Evolutionary conservation across 35 echinoderm and acorn worm species (phyloP).

Genomic region (Lytechinus pictus): DNA sequence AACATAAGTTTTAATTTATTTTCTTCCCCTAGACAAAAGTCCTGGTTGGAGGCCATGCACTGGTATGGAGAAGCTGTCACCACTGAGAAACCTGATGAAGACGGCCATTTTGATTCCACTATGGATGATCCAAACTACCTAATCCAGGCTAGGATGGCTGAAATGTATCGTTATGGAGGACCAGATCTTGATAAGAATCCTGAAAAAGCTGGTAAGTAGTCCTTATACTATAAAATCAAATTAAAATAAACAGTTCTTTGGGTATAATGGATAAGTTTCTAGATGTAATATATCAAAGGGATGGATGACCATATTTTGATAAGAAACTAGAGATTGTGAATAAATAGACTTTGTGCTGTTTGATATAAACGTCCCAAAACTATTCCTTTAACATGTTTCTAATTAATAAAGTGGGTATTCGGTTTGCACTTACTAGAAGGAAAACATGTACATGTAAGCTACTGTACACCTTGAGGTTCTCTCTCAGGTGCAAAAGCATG

Average conservation of each 20-base stretch:
- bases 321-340: constrained; percentile 76
- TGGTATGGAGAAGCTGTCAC: constrained; percentile 80
- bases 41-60: constrained; percentile 85
- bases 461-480: no score
- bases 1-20: background rate
- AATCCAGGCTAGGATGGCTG: constrained; percentile 76
- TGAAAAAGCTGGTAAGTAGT: constrained; percentile 77
- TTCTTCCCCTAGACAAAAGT: background rate
- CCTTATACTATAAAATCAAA: constrained; percentile 43
- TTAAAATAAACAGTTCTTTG: constrained; percentile 62
- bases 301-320: constrained; percentile 70
- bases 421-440: no score
- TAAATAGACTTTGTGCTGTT: background rate
- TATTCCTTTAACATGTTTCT: no score
- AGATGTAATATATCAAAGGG: constrained; percentile 73
- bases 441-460: no score
- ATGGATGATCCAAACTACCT: constrained; percentile 79
- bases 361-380: no score
- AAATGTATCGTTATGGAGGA: constrained; percentile 79
- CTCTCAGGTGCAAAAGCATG: no score
- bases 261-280: constrained; percentile 65
- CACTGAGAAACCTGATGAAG: constrained; percentile 63
- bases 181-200: constrained; percentile 77
- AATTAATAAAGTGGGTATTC: no score
- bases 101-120: constrained; percentile 79